A percentile compares a stretch with the other conserved stretches of the same genome.
Evolutionary conservation across 2,113 vertebrate genomes (phyloP).

Genomic region (Apteryx owenii): DNA sequence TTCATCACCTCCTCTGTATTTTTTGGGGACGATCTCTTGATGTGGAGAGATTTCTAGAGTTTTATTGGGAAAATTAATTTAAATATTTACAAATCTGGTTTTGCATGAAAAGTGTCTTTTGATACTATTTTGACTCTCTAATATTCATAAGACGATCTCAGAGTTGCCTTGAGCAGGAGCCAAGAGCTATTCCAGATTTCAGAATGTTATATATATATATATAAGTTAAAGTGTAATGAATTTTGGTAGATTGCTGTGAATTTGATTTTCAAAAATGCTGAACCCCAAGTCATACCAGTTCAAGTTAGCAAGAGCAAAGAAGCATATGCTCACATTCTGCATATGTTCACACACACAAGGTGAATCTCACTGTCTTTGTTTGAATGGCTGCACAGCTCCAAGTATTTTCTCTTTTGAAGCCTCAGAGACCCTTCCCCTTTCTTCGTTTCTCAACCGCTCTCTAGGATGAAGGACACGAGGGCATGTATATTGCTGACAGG

Average conservation of each 20-base stretch:
- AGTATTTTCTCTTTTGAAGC: slow-evolving; percentile 7
- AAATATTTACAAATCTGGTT: background rate
- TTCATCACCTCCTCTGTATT: background rate
- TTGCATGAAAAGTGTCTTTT: background rate
- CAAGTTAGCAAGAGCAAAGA: background rate
- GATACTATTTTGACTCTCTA: background rate
- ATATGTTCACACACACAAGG: background rate
- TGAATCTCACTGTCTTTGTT: background rate
- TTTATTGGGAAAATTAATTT: background rate
- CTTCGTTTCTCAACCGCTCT: slow-evolving; percentile 10
- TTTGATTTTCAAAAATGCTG: background rate
- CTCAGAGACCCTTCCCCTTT: background rate
- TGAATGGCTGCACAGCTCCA: background rate
- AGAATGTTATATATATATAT: background rate
- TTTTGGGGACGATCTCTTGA: background rate
- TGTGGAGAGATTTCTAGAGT: background rate
- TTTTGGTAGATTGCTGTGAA: background rate
- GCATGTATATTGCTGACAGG: background rate
- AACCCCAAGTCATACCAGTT: background rate
- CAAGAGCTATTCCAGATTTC: background rate
- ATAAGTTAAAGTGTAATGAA: background rate
- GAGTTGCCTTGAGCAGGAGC: background rate
- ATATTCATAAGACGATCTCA: background rate
- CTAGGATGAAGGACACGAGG: slow-evolving; percentile 13
- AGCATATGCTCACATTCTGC: background rate